Conservation (phyloP, 1,140 invertebrate species). For the Drosophila pandora region DNA sequence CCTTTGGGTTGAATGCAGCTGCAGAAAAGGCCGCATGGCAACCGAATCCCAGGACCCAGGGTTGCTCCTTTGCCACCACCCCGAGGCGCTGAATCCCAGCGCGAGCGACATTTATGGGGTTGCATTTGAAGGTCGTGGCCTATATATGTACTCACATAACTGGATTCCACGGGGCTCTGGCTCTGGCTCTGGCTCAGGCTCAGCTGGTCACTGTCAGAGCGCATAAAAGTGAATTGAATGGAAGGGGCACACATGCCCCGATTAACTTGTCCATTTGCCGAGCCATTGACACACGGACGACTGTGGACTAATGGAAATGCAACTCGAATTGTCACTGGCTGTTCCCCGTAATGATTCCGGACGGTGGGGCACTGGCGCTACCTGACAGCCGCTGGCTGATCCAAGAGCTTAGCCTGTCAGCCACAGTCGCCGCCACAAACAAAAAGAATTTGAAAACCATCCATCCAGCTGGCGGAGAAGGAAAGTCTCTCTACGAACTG, state of each 20-base stretch:
- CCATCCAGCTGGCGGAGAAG: conserved; percentile 7
- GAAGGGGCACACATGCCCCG: conserved; percentile 25
- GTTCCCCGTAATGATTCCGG: conserved; percentile 15
- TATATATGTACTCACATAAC: conserved; percentile 8
- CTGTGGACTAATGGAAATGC: conserved; percentile 49
- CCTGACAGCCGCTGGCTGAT: conserved; percentile 24
- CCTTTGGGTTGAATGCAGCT: conserved; percentile 18
- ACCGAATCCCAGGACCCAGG: conserved; percentile 11
- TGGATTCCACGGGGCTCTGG: conserved; percentile 11
- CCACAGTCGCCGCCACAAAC: conserved; percentile 14
- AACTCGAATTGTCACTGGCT: conserved; percentile 52
- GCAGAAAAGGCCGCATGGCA: conserved; percentile 25
- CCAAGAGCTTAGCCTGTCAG: conserved; percentile 62
- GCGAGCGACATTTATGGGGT: conserved; percentile 37
- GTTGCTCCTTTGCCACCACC: conserved; percentile 31
- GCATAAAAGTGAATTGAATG: conserved; percentile 24
- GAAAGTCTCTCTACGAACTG: conserved; percentile 27
- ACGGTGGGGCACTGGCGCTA: conserved; percentile 58
- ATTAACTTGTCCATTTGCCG: conserved; percentile 51
- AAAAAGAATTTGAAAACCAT: conserved; percentile 20
- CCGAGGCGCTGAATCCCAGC: background rate
- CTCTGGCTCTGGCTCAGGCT: background rate
- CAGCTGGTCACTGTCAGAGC: conserved; percentile 31
- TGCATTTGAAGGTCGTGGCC: conserved; percentile 48
- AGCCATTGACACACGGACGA: conserved; percentile 33